Evolutionary conservation across 2,888 invertebrate species (phyloP), one percentile per base, ranked within the genome.

Genomic region (Rhorus exstirpatorius): DNA sequence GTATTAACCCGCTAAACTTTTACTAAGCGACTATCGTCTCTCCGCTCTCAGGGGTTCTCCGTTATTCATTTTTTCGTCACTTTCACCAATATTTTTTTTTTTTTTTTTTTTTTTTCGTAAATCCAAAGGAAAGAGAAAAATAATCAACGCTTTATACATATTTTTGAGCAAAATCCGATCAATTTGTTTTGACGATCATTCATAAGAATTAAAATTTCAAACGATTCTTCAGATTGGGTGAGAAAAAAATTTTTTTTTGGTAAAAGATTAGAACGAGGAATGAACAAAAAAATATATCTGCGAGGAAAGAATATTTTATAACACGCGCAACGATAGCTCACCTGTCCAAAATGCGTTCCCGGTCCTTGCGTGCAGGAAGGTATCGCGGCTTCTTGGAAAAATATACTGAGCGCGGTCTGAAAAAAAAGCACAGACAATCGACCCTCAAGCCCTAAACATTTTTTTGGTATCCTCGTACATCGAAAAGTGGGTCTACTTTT

Each of bases 401-500:
- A 98, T 95, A 98, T 97, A 94, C 98, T 98, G 89, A 98, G 94
- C 51, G 98, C 98, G 86, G 97, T 97, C 98, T 98, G 95, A 85
- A 95, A 95, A 49, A 55, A 79, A 14, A 67, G n/a, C n/a, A 68
- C 38, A 67, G 26, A 60, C 1, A 38, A 38, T 26, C n/a, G n/a
- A n/a, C n/a, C n/a, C n/a, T n/a, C n/a, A n/a, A n/a, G n/a, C n/a
- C n/a, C n/a, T n/a, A n/a, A n/a, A n/a, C n/a, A n/a, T n/a, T n/a
- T n/a, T n/a, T n/a, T n/a, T n/a, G n/a, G n/a, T n/a, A n/a, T n/a
- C n/a, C n/a, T n/a, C n/a, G n/a, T n/a, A n/a, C n/a, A n/a, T n/a
- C n/a, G n/a, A n/a, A n/a, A n/a, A n/a, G n/a, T n/a, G n/a, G n/a
- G n/a, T n/a, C n/a, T n/a, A n/a, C n/a, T n/a, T n/a, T n/a, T n/a